Base-by-base conservation (phyloP, 1,140 invertebrate genomes). In the Amphibalanus amphitrite region DNA sequence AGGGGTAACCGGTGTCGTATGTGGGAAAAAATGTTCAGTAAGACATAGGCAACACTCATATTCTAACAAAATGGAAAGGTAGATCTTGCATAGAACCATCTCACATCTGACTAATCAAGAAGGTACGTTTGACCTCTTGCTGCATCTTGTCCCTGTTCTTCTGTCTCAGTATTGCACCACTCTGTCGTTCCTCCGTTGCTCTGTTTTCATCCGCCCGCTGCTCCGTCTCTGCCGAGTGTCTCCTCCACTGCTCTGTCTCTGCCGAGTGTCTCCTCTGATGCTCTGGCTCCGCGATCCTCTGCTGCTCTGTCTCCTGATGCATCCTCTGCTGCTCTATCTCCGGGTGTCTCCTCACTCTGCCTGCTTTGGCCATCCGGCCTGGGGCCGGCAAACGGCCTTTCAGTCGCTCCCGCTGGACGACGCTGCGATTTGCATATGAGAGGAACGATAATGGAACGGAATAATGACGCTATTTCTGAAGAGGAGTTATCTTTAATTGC, bases 401-500 rank as follows among this genome's bases (percentile, higher is more conserved):
- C 47, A 59, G 47, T 3, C 6, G 47, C 47, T 59, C 47, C 47
- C 47, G 47, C 10, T 59, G 47, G 47, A 59, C 47, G 47, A 1
- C 47, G 47, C 47, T 59, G 6, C 10, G 47, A 59, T 59, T 59
- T 59, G 47, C 47, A 59, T 59, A 59, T 59, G 47, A 59, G 47
- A 59, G 23, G 47, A 59, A 59, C 47, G 47, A 59, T 59, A 59
- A 59, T 59, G 47, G 47, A 59, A 59, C 47, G 47, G 47, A 59
- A 59, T 59, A 59, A 59, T 59, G 47, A 59, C 17, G 47, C 47
- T 59, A 59, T 59, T 59, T 59, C 47, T 59, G 47, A n/a, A n/a
- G 47, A 59, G 47, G 47, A 59, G 47, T 59, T 59, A 59, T 59
- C 47, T 59, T 59, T 59, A 59, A 59, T 59, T 59, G 47, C 47